phyloP scores from a whole-genome alignment of 2,113 vertebrate genomes.

The Sinocyclocheilus anshuiensis region DNA sequence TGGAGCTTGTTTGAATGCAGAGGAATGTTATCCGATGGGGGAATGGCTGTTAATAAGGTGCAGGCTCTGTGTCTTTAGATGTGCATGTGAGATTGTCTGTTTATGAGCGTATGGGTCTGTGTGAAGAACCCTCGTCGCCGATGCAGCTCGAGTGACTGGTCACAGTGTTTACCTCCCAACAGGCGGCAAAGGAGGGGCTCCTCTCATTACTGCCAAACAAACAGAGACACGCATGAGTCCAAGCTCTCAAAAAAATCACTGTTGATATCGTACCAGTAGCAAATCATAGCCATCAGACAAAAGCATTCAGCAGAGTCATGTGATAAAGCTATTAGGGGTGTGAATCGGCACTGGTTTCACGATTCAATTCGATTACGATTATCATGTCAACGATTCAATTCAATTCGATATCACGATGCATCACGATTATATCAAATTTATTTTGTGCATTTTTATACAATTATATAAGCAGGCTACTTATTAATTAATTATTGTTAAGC shows the following conservation, averaged over 20 bases:
- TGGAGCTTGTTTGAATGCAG: background rate
- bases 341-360: no score
- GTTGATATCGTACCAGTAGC: background rate
- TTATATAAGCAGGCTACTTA: no score
- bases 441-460: no score
- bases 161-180: slow-evolving; percentile 80
- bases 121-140: slow-evolving; percentile 35
- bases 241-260: background rate
- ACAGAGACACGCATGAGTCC: background rate
- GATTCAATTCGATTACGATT: no score
- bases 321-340: no score
- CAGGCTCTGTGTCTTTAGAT: slow-evolving; percentile 32
- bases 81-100: slow-evolving; percentile 42
- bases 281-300: background rate
- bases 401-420: no score
- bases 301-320: background rate
- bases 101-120: slow-evolving; percentile 17
- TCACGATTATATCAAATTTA: no score
- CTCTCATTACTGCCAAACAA: slow-evolving; percentile 75
- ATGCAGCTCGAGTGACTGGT: slow-evolving; percentile 26
- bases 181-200: slow-evolving; percentile 83
- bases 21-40: slow-evolving; percentile 30
- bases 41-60: slow-evolving; percentile 48
- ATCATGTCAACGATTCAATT: no score
- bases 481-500: no score